A percentile compares a stretch with the other conserved stretches of the same genome.
Evolutionary conservation across 2,113 vertebrate species (phyloP).

Genomic region (Lepisosteus osseus): DNA sequence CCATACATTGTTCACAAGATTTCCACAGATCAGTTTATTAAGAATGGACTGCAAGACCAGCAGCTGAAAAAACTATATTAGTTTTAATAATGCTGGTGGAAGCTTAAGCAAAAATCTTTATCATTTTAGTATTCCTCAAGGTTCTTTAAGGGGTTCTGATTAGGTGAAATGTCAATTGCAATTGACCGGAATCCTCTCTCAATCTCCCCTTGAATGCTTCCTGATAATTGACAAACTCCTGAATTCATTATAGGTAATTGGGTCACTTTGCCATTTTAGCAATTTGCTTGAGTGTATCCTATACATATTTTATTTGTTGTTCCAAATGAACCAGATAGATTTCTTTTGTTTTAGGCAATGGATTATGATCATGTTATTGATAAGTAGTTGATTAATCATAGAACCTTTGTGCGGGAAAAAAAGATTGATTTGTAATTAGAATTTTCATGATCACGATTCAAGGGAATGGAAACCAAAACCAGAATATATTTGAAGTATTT

Average conservation of each 20-base stretch:
- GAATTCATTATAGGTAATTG: constrained; percentile 24
- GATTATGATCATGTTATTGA: constrained; percentile 6
- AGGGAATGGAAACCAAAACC: too few relatives aligned
- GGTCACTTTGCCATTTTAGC: constrained; percentile 27
- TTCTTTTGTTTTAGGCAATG: constrained; percentile 3
- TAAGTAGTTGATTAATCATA: constrained; percentile 15
- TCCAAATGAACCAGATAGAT: constrained; percentile 13
- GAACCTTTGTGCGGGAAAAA: constrained; percentile 3
- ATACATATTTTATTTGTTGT: constrained; percentile 23
- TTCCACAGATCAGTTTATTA: background rate
- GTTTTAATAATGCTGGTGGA: too few relatives aligned
- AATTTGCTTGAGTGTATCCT: constrained; percentile 17
- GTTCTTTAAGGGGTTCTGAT: background rate
- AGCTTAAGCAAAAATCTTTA: background rate
- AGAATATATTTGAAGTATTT: background rate
- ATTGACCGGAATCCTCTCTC: constrained; percentile 7
- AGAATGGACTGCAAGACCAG: background rate
- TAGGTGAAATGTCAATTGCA: constrained; percentile 14
- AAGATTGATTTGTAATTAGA: background rate
- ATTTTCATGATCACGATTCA: too few relatives aligned
- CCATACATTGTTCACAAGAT: too few relatives aligned
- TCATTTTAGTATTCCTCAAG: background rate
- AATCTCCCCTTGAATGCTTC: constrained; percentile 1
- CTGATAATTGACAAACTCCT: constrained; percentile 16
- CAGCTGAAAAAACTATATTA: background rate